Conservation (phyloP, 2,797 vertebrate species). For the Pipistrellus pipistrellus region DNA sequence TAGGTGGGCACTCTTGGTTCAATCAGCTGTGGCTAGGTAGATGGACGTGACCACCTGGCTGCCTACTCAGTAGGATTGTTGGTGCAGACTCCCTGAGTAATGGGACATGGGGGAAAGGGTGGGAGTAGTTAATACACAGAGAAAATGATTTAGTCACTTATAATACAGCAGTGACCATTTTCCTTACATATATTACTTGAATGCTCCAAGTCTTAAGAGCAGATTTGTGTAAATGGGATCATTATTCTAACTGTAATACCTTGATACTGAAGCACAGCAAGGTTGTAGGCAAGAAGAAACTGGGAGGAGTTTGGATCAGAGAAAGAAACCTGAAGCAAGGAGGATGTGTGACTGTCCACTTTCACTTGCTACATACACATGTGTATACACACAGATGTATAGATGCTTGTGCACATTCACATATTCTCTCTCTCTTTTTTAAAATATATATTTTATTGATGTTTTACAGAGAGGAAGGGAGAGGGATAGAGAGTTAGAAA, state of each 20-base stretch:
- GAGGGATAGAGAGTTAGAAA: no score
- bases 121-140: neutral
- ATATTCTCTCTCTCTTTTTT: neutral
- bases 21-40: neutral
- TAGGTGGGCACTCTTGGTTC: neutral
- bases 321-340: neutral
- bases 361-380: neutral
- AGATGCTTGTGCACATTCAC: neutral
- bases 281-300: neutral
- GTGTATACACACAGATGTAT: neutral
- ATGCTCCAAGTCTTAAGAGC: neutral
- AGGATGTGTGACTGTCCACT: neutral
- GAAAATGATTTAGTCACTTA: neutral
- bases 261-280: neutral
- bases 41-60: neutral
- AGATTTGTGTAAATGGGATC: neutral
- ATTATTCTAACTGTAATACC: neutral
- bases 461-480: no score
- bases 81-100: neutral
- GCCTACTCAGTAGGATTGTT: neutral
- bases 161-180: neutral
- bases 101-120: neutral
- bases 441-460: no score
- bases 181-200: neutral
- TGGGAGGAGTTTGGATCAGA: neutral